These are phyloP conservation scores for Trichonephila clavipes DNA, from an alignment of 1,140 invertebrate genomes.

Conservation along the genomic window DNA sequence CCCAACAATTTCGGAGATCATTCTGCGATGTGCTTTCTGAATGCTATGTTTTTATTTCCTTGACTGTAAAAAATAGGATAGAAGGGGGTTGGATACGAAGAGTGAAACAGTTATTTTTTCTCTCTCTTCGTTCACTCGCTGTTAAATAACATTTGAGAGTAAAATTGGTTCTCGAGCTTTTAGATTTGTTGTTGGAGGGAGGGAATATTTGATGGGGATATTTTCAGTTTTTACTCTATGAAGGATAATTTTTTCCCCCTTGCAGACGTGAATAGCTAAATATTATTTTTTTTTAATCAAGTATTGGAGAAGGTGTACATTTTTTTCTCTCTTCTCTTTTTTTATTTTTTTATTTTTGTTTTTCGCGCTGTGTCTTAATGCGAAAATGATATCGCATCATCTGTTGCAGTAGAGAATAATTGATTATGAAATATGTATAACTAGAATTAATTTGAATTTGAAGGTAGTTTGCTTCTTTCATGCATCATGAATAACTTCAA, in stretches of 20 bases:
- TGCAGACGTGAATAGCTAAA: neutral
- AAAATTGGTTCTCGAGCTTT: slow-evolving; percentile 8
- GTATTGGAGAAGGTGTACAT: neutral
- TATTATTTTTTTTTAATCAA: neutral
- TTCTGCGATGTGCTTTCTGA: slow-evolving; percentile 8
- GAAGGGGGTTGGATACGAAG: neutral
- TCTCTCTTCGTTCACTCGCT: neutral
- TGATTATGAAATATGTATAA: neutral
- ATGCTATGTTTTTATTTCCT: slow-evolving; percentile 61
- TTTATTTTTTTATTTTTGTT: neutral
- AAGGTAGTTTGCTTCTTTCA: too few relatives aligned
- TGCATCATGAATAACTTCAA: too few relatives aligned
- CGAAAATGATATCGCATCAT: neutral
- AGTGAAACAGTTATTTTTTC: neutral
- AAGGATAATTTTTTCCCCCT: neutral
- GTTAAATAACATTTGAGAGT: slow-evolving; percentile 48
- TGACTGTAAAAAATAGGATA: neutral
- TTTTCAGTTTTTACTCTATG: neutral
- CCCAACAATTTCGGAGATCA: slow-evolving; percentile 56
- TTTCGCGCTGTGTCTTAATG: neutral
- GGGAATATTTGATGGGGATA: neutral
- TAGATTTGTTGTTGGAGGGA: neutral
- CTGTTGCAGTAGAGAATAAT: neutral
- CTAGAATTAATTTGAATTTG: neutral
- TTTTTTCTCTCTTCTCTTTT: too few relatives aligned